phyloP scores from a whole-genome alignment of 1,140 invertebrate species.

The Aphidius ervi region DNA sequence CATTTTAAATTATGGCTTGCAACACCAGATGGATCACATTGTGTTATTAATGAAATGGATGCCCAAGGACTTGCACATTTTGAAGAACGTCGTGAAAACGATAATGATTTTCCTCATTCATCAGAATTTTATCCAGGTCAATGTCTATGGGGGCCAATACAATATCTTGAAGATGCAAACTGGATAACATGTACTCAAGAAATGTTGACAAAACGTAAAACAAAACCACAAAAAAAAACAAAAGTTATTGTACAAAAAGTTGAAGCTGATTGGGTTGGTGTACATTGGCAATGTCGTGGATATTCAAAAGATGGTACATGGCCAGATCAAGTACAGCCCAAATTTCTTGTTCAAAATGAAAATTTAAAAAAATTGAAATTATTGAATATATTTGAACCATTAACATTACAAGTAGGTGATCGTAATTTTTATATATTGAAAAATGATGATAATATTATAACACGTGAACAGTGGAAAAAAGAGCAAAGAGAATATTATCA shows the following conservation, averaged over 20 bases:
- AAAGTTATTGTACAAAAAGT: constrained; percentile 63
- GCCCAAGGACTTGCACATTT: constrained; percentile 62
- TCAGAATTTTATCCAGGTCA: constrained; percentile 75
- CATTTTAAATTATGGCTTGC: constrained; percentile 64
- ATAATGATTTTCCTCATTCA: constrained; percentile 60
- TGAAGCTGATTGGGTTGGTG: constrained; percentile 61
- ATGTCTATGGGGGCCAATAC: constrained; percentile 66
- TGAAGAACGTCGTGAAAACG: constrained; percentile 57
- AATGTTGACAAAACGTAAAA: constrained; percentile 64
- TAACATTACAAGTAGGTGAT: constrained; percentile 83
- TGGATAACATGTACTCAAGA: constrained; percentile 76
- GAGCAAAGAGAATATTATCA: constrained; percentile 47
- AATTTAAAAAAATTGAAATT: constrained; percentile 73
- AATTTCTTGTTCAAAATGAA: constrained; percentile 68
- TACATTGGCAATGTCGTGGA: constrained; percentile 78
- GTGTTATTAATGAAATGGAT: constrained; percentile 65
- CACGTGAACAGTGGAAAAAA: constrained; percentile 58
- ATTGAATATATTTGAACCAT: constrained; percentile 83
- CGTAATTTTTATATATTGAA: constrained; percentile 66
- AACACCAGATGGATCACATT: constrained; percentile 62
- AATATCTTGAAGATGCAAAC: constrained; percentile 67
- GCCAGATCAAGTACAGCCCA: constrained; percentile 61
- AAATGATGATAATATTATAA: constrained; percentile 57
- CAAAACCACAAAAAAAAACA: constrained; percentile 56
- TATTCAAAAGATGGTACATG: constrained; percentile 62